Percentiles rank a stretch among this genome's conserved stretches.
Conservation (phyloP, 2,888 invertebrate species). For the Dasypogon diadema region DNA sequence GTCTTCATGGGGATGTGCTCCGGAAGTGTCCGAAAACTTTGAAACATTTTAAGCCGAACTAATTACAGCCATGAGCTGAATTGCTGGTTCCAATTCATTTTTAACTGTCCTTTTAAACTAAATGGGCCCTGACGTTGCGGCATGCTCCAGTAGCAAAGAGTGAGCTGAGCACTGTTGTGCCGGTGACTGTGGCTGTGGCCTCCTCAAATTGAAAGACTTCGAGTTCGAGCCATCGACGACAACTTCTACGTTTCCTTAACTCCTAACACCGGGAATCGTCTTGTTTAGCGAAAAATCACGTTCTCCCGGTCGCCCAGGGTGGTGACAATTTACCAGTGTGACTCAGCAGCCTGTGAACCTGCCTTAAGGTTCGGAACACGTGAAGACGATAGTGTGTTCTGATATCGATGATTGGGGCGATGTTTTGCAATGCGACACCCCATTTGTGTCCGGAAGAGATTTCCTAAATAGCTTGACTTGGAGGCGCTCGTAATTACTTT, state of each 20-base stretch:
- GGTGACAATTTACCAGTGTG: constrained; percentile 16
- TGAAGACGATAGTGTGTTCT: background rate
- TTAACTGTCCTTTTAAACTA: constrained; percentile 35
- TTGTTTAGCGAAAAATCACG: constrained; percentile 42
- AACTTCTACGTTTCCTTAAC: constrained; percentile 6
- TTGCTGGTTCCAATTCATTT: constrained; percentile 18
- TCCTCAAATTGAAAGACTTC: background rate
- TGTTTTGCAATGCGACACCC: constrained; percentile 22
- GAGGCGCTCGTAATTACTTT: too few species aligned
- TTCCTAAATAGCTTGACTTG: background rate
- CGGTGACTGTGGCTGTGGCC: too few species aligned
- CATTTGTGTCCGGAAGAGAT: constrained; percentile 11
- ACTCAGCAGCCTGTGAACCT: constrained; percentile 41
- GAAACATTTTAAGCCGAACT: background rate
- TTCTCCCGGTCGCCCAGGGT: constrained; percentile 7
- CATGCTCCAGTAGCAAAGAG: constrained; percentile 16
- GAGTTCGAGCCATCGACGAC: background rate
- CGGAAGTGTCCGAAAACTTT: constrained; percentile 9
- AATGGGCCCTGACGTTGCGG: constrained; percentile 4
- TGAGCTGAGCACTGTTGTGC: too few species aligned
- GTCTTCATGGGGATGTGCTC: constrained; percentile 1
- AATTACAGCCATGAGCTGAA: background rate
- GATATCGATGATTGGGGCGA: constrained; percentile 8
- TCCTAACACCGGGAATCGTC: constrained; percentile 15
- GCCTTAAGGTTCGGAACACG: constrained; percentile 38